Base-by-base conservation (phyloP, 2,797 vertebrate genomes). In the Scyliorhinus canicula region DNA sequence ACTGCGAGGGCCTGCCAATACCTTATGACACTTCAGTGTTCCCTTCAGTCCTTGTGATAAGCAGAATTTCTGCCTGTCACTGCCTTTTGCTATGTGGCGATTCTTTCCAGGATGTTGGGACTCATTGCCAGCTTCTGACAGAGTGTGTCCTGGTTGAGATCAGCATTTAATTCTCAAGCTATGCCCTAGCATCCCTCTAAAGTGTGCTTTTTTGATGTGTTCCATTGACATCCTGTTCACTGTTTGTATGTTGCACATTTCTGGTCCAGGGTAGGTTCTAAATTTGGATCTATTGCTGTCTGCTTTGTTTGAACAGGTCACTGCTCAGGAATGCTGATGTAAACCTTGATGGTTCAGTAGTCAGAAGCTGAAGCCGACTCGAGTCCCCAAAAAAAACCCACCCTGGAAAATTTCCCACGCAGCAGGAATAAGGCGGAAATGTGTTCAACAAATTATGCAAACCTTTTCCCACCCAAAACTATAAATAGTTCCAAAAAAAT, bases 211-310 rank as follows among this genome's bases (percentile, higher is more conserved):
- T 65, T 44, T 63, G 35, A 65, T 65, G 60, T 91, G 21, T 24
- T 40, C 14, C 21, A 19, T 28, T 91, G 88, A 44, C n/a, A 8
- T 65, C 88, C 60, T 91, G 60, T 91, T 91, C 88, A 65, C 57
- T 91, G 60, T 91, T 35, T 86, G 12, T 60, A 63, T 91, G 21
- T 91, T 91, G 24, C n/a, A 63, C n/a, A 9, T 63, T n/a, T 11
- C 57, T 91, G n/a, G n/a, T 91, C 35, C 60, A 65, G n/a, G 60
- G 12, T 65, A n/a, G 57, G 88, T 63, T 91, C 88, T 60, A 91
- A 91, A 91, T 91, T 91, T 91, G 88, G 88, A 63, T 91, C 88
- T 63, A 21, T 65, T 91, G 88, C 88, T 91, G 60, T 65, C 88
- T 91, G 57, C 44, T 91, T 91, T 91, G n/a, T 65, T 65, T 65